Percentiles rank a stretch among this genome's conserved stretches.
phyloP scores from a whole-genome alignment of 2,113 vertebrate genomes.

The Morone chrysops region DNA sequence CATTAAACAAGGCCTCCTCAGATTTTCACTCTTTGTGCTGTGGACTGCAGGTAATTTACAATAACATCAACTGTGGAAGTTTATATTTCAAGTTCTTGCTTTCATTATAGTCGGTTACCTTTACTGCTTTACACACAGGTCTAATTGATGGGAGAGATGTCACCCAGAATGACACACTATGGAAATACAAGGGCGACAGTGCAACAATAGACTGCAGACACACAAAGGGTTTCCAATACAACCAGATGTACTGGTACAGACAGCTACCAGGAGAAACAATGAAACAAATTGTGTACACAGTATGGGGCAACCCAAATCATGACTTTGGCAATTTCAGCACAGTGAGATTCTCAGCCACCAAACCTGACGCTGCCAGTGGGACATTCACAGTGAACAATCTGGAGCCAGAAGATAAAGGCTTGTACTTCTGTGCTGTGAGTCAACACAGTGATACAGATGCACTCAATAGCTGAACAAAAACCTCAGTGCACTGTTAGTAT shows the following conservation, averaged over 20 bases:
- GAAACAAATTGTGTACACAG: constrained; percentile 41
- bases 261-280: constrained; percentile 66
- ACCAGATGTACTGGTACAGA: constrained; percentile 58
- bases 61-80: neutral
- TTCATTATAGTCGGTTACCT: neutral
- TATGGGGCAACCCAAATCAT: accelerated
- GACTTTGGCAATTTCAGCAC: constrained; percentile 1
- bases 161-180: constrained; percentile 24
- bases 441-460: constrained; percentile 16
- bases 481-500: neutral
- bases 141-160: constrained; percentile 14
- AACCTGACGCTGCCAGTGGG: no score
- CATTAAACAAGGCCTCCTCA: neutral
- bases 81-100: neutral
- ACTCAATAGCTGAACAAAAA: neutral
- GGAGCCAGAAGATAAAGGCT: no score
- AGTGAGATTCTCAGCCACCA: no score
- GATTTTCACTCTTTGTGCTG: neutral
- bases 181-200: neutral
- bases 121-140: neutral
- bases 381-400: no score
- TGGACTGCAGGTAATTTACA: constrained; percentile 1
- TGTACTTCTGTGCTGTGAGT: constrained; percentile 8
- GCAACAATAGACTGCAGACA: constrained; percentile 61
- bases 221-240: accelerated